These are phyloP conservation scores for Fregetta grallaria DNA, from an alignment of 2,113 vertebrate species.

Conservation along the genomic window DNA sequence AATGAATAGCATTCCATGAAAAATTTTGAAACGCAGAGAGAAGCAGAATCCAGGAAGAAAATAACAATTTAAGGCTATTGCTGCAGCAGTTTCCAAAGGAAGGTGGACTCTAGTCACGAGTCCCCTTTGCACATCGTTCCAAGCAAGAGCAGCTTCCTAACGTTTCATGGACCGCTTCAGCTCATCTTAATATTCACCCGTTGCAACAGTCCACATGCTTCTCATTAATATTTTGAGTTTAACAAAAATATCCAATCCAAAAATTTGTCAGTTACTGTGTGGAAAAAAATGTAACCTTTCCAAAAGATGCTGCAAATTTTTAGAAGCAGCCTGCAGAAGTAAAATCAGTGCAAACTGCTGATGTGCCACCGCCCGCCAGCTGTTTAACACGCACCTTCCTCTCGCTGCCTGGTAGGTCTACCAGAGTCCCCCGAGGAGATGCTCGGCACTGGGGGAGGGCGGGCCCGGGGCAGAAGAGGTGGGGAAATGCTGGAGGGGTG, in stretches of 20 bases:
- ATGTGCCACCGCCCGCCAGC: accelerated
- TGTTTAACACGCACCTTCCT: no score
- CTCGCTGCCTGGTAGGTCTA: accelerated
- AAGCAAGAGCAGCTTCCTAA: background rate
- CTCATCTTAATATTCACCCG: background rate
- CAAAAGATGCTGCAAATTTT: background rate
- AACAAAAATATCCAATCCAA: background rate
- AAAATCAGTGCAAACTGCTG: accelerated
- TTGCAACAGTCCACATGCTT: background rate
- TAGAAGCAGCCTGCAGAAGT: background rate
- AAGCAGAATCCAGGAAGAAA: conserved; percentile 11
- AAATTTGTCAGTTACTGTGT: background rate
- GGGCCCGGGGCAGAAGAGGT: background rate
- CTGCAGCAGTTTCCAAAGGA: background rate
- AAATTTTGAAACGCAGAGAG: background rate
- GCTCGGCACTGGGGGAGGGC: background rate
- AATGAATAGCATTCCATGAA: background rate
- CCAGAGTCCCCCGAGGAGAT: background rate
- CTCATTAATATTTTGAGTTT: background rate
- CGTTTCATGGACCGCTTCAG: background rate
- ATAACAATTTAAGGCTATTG: background rate
- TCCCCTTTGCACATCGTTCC: background rate
- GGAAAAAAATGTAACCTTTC: background rate
- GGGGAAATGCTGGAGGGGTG: background rate
- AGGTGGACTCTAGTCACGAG: background rate